Base-by-base conservation (phyloP, 2,797 vertebrate genomes). In the Numenius phaeopus region DNA sequence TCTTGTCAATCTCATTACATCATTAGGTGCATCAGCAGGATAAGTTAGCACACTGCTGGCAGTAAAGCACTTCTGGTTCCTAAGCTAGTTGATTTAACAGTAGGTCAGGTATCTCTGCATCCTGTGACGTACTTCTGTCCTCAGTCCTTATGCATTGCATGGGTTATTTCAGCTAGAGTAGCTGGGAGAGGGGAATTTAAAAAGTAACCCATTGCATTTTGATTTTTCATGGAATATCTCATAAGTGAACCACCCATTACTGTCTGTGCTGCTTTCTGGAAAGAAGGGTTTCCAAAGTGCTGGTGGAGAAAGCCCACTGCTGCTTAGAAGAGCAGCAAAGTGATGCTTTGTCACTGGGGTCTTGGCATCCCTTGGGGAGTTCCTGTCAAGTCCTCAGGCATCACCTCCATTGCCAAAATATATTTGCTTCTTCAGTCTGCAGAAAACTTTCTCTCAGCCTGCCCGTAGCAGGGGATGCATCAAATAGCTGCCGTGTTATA, bases 321-420 rank as follows among this genome's bases (percentile, higher is more conserved):
- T 71, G 7, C 29, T 34, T 50, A 49, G 26, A 78, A 54, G 17
- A 91, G 9, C 23, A 49, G 26, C 9, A 83, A 46, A 55, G 14
- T 7, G 4, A 9, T 1, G 1, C 5, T 50, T 46, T 57, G 46
- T 65, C n/a, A 26, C 22, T 21, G 11, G 6, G 19, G 29, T 13
- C 40, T 50, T 70, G 5, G 11, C 59, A 83, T 39, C 4, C 11
- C 15, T 47, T 18, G 14, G 32, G 18, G 61, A 54, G 10, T 29
- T 87, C 18, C 59, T 69, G 22, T 61, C 15, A 55, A 72, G 27
- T 52, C 40, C 39, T 64, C 5, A 11, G 17, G 4, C 13, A 42
- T 71, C 10, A 22, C 23, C 26, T 49, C 14, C 8, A 14, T 20
- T 75, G 15, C 14, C 47, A 50, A 58, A 86, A 46, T 17, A 12